phyloP scores from a whole-genome alignment of 1,140 invertebrate genomes.

The Periplaneta americana region DNA sequence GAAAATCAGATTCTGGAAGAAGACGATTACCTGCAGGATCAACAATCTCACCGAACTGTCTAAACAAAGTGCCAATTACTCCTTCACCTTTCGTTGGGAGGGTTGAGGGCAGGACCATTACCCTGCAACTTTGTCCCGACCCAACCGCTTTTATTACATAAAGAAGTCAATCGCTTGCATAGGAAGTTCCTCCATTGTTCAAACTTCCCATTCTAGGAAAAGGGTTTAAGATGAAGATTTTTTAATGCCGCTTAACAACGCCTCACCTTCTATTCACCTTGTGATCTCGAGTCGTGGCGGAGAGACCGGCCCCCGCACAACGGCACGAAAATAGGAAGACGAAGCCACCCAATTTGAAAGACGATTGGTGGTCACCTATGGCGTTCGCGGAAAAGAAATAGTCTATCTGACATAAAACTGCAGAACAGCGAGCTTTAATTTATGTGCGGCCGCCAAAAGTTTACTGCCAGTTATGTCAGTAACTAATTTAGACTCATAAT shows the following conservation, averaged over 20 bases:
- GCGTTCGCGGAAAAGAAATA: too few species aligned
- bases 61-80: background rate
- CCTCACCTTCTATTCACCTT: background rate
- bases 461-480: too few species aligned
- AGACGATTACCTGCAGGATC: background rate
- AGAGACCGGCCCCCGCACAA: background rate
- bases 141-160: background rate
- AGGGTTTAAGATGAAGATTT: background rate
- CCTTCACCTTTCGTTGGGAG: background rate
- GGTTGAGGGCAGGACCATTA: background rate
- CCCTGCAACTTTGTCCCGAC: background rate
- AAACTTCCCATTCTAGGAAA: background rate
- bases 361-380: too few species aligned
- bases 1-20: background rate
- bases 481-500: too few species aligned
- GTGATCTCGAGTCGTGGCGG: background rate
- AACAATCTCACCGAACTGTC: background rate
- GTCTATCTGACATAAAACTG: too few species aligned
- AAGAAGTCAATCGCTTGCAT: background rate
- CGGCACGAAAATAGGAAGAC: background rate
- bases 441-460: too few species aligned
- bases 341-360: too few species aligned
- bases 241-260: background rate
- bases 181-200: background rate
- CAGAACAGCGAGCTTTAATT: too few species aligned